Evolutionary conservation across 2,113 vertebrate species (phyloP).

Genomic region (Dolichotis patagonum): DNA sequence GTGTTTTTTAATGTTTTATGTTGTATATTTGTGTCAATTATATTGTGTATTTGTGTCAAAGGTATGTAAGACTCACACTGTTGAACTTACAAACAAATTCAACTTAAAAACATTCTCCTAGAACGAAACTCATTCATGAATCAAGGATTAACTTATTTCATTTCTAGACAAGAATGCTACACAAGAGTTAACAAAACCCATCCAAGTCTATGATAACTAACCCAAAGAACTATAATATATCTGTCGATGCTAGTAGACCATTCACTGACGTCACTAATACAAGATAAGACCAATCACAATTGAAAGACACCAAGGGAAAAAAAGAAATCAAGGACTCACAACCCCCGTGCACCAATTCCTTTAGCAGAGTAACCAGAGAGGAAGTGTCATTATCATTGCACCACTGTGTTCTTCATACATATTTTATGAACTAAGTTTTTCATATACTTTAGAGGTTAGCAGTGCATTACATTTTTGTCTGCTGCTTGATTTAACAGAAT

Average conservation of each 20-base stretch:
- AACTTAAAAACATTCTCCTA: neutral
- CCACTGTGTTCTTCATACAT: constrained; percentile 75
- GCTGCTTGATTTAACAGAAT: constrained; percentile 77
- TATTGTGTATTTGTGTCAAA: neutral
- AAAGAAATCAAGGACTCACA: constrained; percentile 44
- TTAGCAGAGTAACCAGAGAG: constrained; percentile 73
- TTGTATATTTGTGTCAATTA: neutral
- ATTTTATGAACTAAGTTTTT: constrained; percentile 83
- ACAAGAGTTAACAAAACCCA: neutral
- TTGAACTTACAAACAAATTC: neutral
- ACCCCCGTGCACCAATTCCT: constrained; percentile 63
- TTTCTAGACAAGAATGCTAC: neutral
- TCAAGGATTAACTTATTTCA: neutral
- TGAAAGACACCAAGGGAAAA: constrained; percentile 58
- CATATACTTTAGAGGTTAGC: constrained; percentile 74
- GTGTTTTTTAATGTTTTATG: neutral
- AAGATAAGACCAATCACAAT: constrained; percentile 64
- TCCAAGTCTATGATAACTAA: neutral
- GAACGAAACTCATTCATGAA: neutral
- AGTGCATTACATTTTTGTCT: constrained; percentile 76
- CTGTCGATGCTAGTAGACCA: constrained; percentile 45
- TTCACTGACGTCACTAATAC: constrained; percentile 79
- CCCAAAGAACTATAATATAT: neutral
- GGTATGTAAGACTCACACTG: neutral
- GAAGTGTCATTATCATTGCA: constrained; percentile 72